phyloP scores from a whole-genome alignment of 2,888 invertebrate genomes.

The Harpalus rufipes region DNA sequence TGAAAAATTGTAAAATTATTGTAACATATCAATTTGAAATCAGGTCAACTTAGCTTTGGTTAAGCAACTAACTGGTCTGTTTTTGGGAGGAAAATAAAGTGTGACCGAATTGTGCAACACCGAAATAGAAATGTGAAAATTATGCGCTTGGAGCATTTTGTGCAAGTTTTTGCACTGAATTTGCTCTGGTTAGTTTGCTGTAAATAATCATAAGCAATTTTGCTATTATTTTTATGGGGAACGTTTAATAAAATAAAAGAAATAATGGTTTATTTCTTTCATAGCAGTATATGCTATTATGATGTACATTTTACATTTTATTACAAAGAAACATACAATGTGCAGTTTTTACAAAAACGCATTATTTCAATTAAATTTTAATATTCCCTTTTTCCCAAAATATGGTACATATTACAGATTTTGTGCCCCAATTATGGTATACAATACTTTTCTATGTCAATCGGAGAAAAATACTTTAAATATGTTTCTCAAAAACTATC shows the following conservation, averaged over 20 bases:
- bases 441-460: too few species aligned
- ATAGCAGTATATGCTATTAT: not conserved
- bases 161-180: conserved; percentile 19
- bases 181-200: conserved; percentile 36
- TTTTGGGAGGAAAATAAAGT: not conserved
- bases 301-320: not conserved
- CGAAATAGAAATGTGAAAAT: conserved; percentile 16
- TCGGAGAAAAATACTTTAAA: too few species aligned
- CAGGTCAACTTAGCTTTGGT: conserved; percentile 5
- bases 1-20: not conserved
- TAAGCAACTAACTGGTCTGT: conserved; percentile 35
- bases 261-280: not conserved
- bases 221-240: conserved; percentile 7
- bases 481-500: too few species aligned
- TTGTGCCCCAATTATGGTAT: too few species aligned
- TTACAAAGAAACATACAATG: not conserved
- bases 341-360: too few species aligned
- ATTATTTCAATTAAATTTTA: too few species aligned
- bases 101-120: conserved; percentile 54
- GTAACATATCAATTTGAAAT: not conserved
- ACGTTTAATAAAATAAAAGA: conserved; percentile 2
- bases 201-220: conserved; percentile 28
- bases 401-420: too few species aligned
- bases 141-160: not conserved
- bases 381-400: too few species aligned